A percentile compares a stretch with the other conserved stretches of the same genome.
Evolutionary conservation across 1,140 invertebrate species (phyloP).

Genomic region (Drosophila bipectinata): DNA sequence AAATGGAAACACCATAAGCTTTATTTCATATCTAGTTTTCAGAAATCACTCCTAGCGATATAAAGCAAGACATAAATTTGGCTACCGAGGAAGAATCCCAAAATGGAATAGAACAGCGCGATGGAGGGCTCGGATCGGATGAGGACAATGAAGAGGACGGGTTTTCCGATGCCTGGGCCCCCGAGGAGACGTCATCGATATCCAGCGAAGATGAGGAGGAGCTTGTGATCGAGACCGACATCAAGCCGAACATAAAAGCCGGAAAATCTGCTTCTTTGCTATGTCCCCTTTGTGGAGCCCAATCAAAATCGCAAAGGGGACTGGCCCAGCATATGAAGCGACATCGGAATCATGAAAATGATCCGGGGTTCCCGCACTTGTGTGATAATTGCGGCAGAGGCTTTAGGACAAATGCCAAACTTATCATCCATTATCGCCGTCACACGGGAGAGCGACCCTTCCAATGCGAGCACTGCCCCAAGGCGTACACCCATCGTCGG

Average conservation of each 20-base stretch:
- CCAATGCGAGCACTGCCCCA: conserved; percentile 27
- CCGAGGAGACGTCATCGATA: conserved; percentile 2
- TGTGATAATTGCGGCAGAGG: conserved; percentile 40
- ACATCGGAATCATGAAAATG: conserved; percentile 5
- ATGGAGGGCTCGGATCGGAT: neutral
- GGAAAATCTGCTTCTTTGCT: conserved; percentile 13
- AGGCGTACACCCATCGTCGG: conserved; percentile 27
- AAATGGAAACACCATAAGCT: neutral
- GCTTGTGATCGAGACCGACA: neutral
- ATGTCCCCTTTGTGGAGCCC: conserved; percentile 32
- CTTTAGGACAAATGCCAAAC: conserved; percentile 26
- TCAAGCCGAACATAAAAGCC: too few relatives aligned
- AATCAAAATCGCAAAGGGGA: conserved; percentile 12
- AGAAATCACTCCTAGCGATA: neutral
- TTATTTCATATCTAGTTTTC: neutral
- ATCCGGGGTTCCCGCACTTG: conserved; percentile 26
- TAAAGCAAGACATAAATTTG: conserved; percentile 3
- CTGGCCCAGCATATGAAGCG: conserved; percentile 19
- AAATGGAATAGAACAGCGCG: neutral
- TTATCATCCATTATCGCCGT: conserved; percentile 22
- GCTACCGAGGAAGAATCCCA: neutral
- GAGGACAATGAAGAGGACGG: conserved; percentile 4
- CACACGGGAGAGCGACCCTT: conserved; percentile 48
- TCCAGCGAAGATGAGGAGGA: neutral
- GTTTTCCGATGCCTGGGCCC: conserved; percentile 8